Percentiles rank a stretch among this genome's conserved stretches.
Evolutionary conservation across 2,113 vertebrate genomes (phyloP).

Genomic region (Paradoxurus hermaphroditus): DNA sequence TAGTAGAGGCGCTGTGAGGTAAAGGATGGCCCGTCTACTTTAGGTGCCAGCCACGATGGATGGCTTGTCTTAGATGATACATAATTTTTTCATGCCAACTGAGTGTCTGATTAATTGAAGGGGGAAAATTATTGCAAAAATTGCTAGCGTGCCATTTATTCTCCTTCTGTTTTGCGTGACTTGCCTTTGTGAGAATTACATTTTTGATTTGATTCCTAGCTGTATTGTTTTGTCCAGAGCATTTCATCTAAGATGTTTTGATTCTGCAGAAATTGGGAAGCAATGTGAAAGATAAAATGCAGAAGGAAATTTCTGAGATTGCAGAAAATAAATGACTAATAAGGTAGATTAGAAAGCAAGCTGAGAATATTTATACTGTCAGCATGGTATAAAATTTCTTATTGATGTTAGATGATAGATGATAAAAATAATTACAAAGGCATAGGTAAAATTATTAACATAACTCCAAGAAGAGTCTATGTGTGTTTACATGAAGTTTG

Average conservation of each 20-base stretch:
- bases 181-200: neutral
- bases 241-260: neutral
- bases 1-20: neutral
- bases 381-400: neutral
- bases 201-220: conserved; percentile 37
- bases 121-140: conserved; percentile 50
- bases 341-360: neutral
- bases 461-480: neutral
- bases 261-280: neutral
- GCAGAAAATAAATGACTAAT: neutral
- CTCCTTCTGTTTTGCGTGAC: neutral
- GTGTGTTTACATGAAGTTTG: neutral
- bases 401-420: neutral
- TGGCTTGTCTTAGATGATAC: conserved; percentile 55
- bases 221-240: neutral
- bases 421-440: neutral
- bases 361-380: neutral
- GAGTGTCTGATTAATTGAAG: conserved; percentile 59
- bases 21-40: conserved; percentile 46
- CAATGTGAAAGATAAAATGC: neutral
- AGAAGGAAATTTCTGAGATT: neutral
- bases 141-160: conserved; percentile 27
- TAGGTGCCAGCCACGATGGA: conserved; percentile 41
- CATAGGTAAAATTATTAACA: neutral
- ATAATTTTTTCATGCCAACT: conserved; percentile 52